Conservation (phyloP, 2,888 invertebrate genomes). For the Petrolisthes cinctipes region DNA sequence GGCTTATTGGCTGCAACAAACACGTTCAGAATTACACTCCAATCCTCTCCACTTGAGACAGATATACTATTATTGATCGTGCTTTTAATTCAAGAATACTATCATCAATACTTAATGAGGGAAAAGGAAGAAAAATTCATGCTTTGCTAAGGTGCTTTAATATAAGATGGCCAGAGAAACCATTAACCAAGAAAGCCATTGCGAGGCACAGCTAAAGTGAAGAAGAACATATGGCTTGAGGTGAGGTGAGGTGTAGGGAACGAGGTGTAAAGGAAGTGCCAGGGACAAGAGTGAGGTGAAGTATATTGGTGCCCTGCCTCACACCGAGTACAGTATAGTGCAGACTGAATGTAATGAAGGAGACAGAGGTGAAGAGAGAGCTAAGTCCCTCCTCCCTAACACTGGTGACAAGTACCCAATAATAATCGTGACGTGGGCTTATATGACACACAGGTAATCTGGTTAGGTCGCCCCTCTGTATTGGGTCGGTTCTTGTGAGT, state of each 20-base stretch:
- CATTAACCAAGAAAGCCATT: neutral
- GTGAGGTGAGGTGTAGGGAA: neutral
- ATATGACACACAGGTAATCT: too few relatives aligned
- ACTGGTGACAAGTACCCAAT: too few relatives aligned
- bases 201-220: neutral
- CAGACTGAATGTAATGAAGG: too few relatives aligned
- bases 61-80: neutral
- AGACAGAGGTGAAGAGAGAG: too few relatives aligned
- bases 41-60: neutral
- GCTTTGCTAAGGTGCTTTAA: neutral
- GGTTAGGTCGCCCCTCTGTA: too few relatives aligned
- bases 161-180: neutral
- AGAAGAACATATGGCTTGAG: neutral
- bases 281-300: neutral
- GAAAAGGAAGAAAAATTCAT: neutral
- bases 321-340: too few relatives aligned
- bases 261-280: too few relatives aligned
- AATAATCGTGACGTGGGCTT: too few relatives aligned
- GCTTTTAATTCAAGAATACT: constrained; percentile 13
- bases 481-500: too few relatives aligned
- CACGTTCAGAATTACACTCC: neutral
- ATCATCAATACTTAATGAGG: neutral
- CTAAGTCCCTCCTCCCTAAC: too few relatives aligned
- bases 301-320: too few relatives aligned
- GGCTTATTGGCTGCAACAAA: constrained; percentile 44